Base-by-base conservation (phyloP, 2,888 invertebrate genomes). In the Palloptera scutellata region DNA sequence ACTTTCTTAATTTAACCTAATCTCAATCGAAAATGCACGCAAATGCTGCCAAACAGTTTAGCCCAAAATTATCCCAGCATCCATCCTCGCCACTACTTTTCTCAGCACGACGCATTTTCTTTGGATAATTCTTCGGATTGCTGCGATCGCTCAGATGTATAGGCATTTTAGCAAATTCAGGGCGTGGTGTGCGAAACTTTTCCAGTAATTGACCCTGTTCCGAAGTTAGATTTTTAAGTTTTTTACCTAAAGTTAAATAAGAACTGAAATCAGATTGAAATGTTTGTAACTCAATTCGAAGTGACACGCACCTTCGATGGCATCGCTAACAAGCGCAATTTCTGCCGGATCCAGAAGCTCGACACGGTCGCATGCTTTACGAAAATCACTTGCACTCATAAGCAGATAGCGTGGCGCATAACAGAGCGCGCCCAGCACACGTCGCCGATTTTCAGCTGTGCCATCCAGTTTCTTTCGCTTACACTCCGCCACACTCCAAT, bases 1-100 rank as follows among this genome's bases (percentile, higher is more conserved):
- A 0, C 15, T 51, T n/a, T 40, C 17, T 12, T 10, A 61, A 12
- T 51, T 17, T 51, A 60, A 15, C 15, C 42, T 51, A 60, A 20
- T 73, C 30, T 83, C 81, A 85, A 79, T 85, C 85, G 71, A 85
- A 85, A 62, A 85, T 85, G 73, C 85, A 85, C 19, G 82, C 83
- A 66, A 85, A 84, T 20, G 84, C 79, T 17, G 85, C 81, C 68
- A 84, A 74, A 73, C 85, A 85, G 66, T 84, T 85, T 69, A 85
- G 76, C 60, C 82, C 83, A 60, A 81, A 78, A 72, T 80, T 78
- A 69, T 82, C 81, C 81, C 84, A 85, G 72, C 84, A 85, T 41
- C 83, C 78, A 61, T 84, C 81, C 45, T 82, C 81, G 19, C 80
- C 79, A 67, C 77, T 72, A 1, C 77, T 76, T 61, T 82, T 83